Evolutionary conservation across 2,888 invertebrate species (phyloP).

Genomic region (Synanthedon andrenaeformis): DNA sequence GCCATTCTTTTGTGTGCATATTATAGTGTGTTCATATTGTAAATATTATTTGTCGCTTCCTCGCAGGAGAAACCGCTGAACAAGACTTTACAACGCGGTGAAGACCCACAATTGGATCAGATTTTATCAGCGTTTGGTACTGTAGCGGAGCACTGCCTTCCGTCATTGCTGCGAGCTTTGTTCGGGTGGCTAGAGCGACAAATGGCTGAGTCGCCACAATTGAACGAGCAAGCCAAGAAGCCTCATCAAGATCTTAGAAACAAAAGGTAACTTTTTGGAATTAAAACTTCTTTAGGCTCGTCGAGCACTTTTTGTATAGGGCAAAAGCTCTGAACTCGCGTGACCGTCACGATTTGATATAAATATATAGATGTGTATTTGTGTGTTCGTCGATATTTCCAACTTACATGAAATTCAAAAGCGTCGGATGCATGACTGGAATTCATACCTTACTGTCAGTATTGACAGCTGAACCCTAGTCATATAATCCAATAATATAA

Average conservation of each 20-base stretch:
- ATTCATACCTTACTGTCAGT: no score
- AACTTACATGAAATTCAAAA: no score
- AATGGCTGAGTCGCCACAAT: slow-evolving; percentile 76
- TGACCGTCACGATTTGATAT: neutral
- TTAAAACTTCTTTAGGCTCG: no score
- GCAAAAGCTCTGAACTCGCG: no score
- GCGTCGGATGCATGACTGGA: no score
- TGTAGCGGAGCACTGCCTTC: slow-evolving; percentile 97
- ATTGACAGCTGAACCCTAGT: no score
- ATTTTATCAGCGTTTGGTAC: slow-evolving; percentile 91
- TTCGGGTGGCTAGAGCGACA: slow-evolving; percentile 96
- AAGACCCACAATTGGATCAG: slow-evolving; percentile 96
- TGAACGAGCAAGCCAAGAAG: slow-evolving; percentile 63
- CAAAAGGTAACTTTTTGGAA: slow-evolving; percentile 36
- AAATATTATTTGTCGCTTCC: neutral
- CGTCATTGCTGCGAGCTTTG: slow-evolving; percentile 90
- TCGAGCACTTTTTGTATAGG: neutral
- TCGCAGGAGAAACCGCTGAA: slow-evolving; percentile 90
- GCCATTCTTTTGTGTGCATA: no score
- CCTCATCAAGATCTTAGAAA: slow-evolving; percentile 68
- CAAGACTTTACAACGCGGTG: slow-evolving; percentile 94
- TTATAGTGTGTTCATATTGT: no score
- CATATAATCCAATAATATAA: no score
- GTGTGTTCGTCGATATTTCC: neutral
- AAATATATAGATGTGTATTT: neutral